These are phyloP conservation scores for Phengaris arion DNA, from an alignment of 2,888 invertebrate genomes.

Conservation along the genomic window DNA sequence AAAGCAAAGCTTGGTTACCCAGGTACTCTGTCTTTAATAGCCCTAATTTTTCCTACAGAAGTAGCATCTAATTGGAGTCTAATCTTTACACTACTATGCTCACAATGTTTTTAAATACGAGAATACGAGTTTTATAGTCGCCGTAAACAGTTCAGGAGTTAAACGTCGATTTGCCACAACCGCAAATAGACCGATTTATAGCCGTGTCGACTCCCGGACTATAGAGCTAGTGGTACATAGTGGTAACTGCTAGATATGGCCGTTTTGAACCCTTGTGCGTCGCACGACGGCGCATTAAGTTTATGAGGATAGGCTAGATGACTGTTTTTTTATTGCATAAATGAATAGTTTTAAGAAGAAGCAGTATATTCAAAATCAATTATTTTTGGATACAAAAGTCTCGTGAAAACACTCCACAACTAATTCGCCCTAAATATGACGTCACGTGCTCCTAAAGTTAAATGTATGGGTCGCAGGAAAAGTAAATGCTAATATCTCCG, in stretches of 20 bases:
- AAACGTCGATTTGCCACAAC: constrained; percentile 61
- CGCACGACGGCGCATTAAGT: background rate
- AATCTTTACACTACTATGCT: background rate
- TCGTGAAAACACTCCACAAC: no score
- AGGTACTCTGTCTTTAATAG: no score
- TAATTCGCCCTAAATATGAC: no score
- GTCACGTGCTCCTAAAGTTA: no score
- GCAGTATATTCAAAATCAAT: no score
- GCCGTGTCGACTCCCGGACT: constrained; percentile 30
- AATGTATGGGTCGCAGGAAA: no score
- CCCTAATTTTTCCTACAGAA: background rate
- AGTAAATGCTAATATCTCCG: no score
- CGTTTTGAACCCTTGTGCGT: background rate
- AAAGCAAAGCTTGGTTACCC: no score
- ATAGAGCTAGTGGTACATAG: background rate
- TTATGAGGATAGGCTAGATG: background rate
- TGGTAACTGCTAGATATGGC: background rate
- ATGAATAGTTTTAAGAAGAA: no score
- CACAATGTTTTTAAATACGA: background rate
- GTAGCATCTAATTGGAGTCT: background rate
- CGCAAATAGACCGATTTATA: constrained; percentile 60
- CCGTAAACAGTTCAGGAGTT: constrained; percentile 65
- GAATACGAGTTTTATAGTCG: constrained; percentile 60
- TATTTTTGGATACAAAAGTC: no score
- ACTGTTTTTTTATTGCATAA: no score